phyloP scores from a whole-genome alignment of 2,113 vertebrate species.

The Oncorhynchus nerka region DNA sequence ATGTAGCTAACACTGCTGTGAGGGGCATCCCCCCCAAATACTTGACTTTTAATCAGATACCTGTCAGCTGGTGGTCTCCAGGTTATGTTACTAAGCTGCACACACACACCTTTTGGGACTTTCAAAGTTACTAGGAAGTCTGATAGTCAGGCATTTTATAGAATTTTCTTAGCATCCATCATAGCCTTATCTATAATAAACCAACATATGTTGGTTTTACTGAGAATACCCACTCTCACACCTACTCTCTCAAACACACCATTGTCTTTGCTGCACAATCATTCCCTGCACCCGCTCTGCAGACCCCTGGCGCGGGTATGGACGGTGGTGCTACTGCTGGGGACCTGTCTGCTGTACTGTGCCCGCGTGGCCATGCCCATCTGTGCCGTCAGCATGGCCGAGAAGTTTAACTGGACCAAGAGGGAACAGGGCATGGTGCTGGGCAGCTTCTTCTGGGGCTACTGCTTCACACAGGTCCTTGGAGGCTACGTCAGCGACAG shows the following conservation, averaged over 20 bases:
- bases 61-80: neutral
- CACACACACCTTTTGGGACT: neutral
- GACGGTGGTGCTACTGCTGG: conserved; percentile 84
- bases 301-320: conserved; percentile 84
- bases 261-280: neutral
- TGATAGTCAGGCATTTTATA: too few relatives aligned
- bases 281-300: conserved; percentile 8
- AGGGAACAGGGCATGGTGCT: conserved; percentile 87
- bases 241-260: neutral
- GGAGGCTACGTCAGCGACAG: conserved; percentile 93
- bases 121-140: too few relatives aligned
- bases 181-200: neutral
- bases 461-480: conserved; percentile 91
- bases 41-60: neutral
- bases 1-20: neutral
- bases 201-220: neutral
- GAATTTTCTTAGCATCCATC: too few relatives aligned
- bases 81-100: neutral
- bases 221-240: neutral
- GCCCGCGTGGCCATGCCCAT: conserved; percentile 87
- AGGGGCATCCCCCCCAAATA: neutral
- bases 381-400: conserved; percentile 83
- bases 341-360: conserved; percentile 93
- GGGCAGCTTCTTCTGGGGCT: conserved; percentile 98
- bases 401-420: conserved; percentile 89